These are phyloP conservation scores for Bergia sp. DNA, from an alignment of 92 coral and sea anemone species.

Conservation along the genomic window DNA sequence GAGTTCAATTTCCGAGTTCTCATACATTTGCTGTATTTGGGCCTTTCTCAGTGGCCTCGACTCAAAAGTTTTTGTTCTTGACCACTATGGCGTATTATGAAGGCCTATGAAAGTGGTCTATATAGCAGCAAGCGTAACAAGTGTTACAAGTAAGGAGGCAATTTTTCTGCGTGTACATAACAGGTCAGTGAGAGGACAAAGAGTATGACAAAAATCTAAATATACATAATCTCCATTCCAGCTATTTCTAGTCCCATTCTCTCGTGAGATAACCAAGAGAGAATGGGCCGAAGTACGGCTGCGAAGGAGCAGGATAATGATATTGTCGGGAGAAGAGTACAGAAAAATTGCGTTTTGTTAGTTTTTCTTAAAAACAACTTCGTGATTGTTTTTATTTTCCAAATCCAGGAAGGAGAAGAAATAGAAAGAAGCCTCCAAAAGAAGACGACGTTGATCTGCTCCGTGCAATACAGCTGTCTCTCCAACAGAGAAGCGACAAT, in stretches of 20 bases:
- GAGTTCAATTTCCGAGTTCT: too few relatives aligned
- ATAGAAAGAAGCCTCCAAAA: conserved; percentile 48
- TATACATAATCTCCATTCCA: not conserved
- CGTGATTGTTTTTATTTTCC: not conserved
- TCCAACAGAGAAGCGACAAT: conserved; percentile 54
- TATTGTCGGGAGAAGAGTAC: too few relatives aligned
- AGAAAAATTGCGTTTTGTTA: not conserved
- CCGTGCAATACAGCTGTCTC: conserved; percentile 80
- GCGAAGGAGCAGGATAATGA: too few relatives aligned
- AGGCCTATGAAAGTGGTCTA: too few relatives aligned
- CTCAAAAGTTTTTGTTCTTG: too few relatives aligned
- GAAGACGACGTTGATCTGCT: conserved; percentile 71
- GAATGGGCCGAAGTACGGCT: not conserved
- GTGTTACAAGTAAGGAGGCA: not conserved
- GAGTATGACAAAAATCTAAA: not conserved
- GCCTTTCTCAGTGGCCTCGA: too few relatives aligned
- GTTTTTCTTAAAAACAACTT: not conserved
- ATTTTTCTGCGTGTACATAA: not conserved
- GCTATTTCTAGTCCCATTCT: not conserved
- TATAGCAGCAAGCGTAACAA: not conserved
- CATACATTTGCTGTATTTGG: too few relatives aligned
- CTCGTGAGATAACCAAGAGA: not conserved
- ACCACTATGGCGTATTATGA: too few relatives aligned
- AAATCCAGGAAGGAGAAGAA: conserved; percentile 36
- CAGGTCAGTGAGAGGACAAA: not conserved